Conservation (phyloP, 1,140 invertebrate genomes). For the Solenopsis fugax region DNA sequence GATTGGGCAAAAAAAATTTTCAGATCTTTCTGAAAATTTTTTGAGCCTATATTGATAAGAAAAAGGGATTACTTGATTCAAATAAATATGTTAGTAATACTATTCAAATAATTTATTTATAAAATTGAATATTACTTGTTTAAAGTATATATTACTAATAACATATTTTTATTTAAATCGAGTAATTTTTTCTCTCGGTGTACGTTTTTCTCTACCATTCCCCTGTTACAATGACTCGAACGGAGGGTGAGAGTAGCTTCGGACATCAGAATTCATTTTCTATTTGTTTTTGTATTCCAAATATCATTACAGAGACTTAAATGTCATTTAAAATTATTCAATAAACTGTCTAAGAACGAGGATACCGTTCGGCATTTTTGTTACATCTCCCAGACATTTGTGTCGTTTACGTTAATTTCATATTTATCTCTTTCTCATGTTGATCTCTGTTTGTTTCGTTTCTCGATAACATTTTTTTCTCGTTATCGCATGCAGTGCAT, state of each 20-base stretch:
- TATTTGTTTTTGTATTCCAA: background rate
- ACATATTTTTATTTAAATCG: no score
- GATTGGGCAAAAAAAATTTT: background rate
- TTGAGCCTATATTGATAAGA: background rate
- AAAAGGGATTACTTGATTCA: no score
- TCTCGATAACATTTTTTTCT: background rate
- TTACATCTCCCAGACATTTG: background rate
- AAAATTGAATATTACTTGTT: no score
- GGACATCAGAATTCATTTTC: background rate
- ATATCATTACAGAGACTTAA: constrained; percentile 1
- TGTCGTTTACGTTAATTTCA: background rate
- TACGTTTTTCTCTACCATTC: background rate
- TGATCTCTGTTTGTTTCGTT: background rate
- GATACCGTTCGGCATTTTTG: background rate
- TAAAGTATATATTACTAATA: no score
- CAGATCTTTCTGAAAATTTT: background rate
- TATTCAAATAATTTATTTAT: no score
- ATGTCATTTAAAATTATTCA: background rate
- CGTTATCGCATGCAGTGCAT: constrained; percentile 11
- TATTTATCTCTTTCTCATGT: background rate
- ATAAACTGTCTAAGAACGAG: background rate
- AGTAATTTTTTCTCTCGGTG: no score
- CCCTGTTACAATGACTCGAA: background rate
- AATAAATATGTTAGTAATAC: no score
- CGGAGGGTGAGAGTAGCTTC: background rate